phyloP scores from a whole-genome alignment of 2,888 invertebrate species.

The Mycalesis mineus region DNA sequence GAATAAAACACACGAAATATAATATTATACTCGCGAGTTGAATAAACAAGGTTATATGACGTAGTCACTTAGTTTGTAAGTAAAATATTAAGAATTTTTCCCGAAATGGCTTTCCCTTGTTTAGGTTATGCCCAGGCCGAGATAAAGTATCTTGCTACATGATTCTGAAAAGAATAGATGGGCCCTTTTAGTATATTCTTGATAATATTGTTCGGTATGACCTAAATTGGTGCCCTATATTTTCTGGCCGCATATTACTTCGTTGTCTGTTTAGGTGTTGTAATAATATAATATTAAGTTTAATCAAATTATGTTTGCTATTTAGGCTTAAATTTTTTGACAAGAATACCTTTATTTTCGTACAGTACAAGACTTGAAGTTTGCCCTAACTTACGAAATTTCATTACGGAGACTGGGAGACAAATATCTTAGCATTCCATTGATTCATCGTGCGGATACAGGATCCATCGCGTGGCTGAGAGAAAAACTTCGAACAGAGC shows the following conservation, averaged over 20 bases:
- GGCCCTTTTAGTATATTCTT: background rate
- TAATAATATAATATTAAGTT: background rate
- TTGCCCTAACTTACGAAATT: too few relatives aligned
- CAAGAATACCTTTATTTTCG: too few relatives aligned
- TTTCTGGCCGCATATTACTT: background rate
- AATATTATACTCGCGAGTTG: background rate
- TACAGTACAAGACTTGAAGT: too few relatives aligned
- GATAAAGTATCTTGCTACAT: constrained; percentile 1
- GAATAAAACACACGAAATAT: background rate
- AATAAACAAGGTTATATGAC: background rate
- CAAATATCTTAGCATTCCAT: too few relatives aligned
- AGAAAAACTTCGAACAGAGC: too few relatives aligned
- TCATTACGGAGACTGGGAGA: too few relatives aligned
- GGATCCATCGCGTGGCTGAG: too few relatives aligned
- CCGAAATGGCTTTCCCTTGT: constrained; percentile 1
- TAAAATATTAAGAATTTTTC: constrained; percentile 4
- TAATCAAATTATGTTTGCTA: too few relatives aligned
- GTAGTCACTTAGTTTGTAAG: background rate
- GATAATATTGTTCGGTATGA: background rate
- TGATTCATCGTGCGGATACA: too few relatives aligned
- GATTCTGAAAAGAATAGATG: constrained; percentile 2
- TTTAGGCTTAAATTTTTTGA: too few relatives aligned
- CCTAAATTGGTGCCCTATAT: constrained; percentile 3
- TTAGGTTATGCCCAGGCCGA: background rate
- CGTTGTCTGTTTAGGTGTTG: background rate